phyloP scores from a whole-genome alignment of 64 coral and sea anemone species.

The Stylophora pistillata region DNA sequence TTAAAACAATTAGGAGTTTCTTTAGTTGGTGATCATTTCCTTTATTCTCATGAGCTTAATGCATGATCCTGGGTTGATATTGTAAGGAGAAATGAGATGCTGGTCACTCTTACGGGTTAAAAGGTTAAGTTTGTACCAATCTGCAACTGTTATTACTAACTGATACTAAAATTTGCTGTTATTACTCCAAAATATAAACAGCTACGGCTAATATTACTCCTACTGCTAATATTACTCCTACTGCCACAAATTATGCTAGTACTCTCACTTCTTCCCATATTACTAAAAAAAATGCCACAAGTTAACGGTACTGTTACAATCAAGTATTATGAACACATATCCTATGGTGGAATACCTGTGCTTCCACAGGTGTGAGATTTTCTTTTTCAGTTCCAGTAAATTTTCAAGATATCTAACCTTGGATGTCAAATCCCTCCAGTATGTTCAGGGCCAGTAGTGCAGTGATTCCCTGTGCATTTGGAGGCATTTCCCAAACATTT shows the following conservation, averaged over 20 bases:
- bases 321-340: too few relatives aligned
- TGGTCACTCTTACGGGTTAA: not conserved
- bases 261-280: not conserved
- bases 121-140: not conserved
- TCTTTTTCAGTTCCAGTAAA: not conserved
- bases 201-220: not conserved
- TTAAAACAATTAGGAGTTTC: too few relatives aligned
- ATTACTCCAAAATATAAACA: too few relatives aligned
- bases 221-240: not conserved
- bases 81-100: not conserved
- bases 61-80: too few relatives aligned
- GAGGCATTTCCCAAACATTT: slow-evolving; percentile 94
- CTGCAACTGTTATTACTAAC: not conserved
- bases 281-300: not conserved
- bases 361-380: too few relatives aligned
- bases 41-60: too few relatives aligned
- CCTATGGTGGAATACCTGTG: too few relatives aligned
- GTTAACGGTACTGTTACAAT: too few relatives aligned
- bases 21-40: too few relatives aligned
- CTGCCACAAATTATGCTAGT: not conserved
- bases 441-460: slow-evolving; percentile 88
- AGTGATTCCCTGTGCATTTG: slow-evolving; percentile 96
- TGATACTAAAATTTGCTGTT: not conserved
- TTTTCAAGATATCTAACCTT: slow-evolving; percentile 18
- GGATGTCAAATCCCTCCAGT: slow-evolving; percentile 81